Base-by-base conservation (phyloP, 1,140 invertebrate genomes). In the Ostrea denselamellosa region DNA sequence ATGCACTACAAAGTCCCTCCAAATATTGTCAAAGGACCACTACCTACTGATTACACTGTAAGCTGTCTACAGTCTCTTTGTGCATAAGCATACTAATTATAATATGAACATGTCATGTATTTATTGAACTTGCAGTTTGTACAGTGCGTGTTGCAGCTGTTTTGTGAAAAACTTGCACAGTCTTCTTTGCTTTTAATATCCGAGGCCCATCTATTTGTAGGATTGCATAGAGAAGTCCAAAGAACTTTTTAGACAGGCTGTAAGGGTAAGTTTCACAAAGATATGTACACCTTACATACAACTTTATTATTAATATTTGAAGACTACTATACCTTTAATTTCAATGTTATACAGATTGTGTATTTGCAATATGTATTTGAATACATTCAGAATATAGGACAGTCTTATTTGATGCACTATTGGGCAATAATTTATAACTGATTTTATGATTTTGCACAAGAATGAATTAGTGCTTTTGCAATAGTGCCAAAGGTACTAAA, bases 161-260 rank as follows among this genome's bases (percentile, higher is more conserved):
- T 44, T 44, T 44, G 5, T 44, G 34, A 44, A 44, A n/a, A n/a
- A n/a, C n/a, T n/a, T n/a, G n/a, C n/a, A 44, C 34, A 2, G 56
- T 19, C 9, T 17, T 19, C 56, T 58, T 19, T 58, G 14, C 56
- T 19, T 17, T 58, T 58, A 58, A 58, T 19, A 58, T 62, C 56
- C n/a, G 0, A 62, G 12, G 8, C 28, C 28, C 22, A 28, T 77
- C 14, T 34, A 10, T 25, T 12, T 34, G 92, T 96, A 96, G 62
- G 97, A 98, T 90, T 97, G 97, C 93, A 94, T 98, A 17, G 96
- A 97, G 93, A 97, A 92, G 22, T 97, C 97, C 0, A 95, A 97
- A 87, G 97, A 97, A 93, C 95, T 97, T 54, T 98, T 98, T 93
- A 97, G 96, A 89, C 96, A 97, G 91, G 96, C 97, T 10, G 95